phyloP scores from a whole-genome alignment of 2,113 vertebrate genomes.

The Bubalus kerabau region DNA sequence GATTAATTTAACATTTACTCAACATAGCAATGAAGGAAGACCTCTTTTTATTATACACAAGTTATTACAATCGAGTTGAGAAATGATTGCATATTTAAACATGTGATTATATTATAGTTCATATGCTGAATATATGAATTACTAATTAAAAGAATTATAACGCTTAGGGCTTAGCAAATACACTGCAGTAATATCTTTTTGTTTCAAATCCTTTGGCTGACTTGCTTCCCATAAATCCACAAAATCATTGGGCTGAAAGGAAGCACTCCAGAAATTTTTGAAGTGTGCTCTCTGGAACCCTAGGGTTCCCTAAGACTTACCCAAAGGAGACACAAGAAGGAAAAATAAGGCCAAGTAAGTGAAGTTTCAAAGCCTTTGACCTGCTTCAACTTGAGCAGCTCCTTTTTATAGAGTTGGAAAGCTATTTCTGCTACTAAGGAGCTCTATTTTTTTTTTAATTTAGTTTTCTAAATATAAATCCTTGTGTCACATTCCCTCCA shows the following conservation, averaged over 20 bases:
- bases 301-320: not conserved
- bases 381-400: not conserved
- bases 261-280: not conserved
- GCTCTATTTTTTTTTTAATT: not conserved
- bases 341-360: not conserved
- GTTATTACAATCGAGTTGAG: conserved; percentile 63
- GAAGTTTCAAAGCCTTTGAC: not conserved
- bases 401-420: not conserved
- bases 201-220: conserved; percentile 32
- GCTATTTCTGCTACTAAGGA: not conserved
- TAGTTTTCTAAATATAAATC: not conserved
- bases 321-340: not conserved
- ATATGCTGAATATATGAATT: conserved; percentile 66
- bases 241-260: not conserved
- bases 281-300: not conserved
- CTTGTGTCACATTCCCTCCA: not conserved
- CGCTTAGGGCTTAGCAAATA: not conserved
- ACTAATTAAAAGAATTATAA: conserved; percentile 51
- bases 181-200: not conserved
- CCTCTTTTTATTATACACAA: conserved; percentile 60
- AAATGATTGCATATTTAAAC: conserved; percentile 66
- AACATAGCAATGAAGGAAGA: conserved; percentile 57
- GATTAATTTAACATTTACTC: conserved; percentile 74
- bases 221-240: not conserved
- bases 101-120: conserved; percentile 63